Evolutionary conservation across 2,888 invertebrate species (phyloP).

Genomic region (Caenorhabditis virilis): DNA sequence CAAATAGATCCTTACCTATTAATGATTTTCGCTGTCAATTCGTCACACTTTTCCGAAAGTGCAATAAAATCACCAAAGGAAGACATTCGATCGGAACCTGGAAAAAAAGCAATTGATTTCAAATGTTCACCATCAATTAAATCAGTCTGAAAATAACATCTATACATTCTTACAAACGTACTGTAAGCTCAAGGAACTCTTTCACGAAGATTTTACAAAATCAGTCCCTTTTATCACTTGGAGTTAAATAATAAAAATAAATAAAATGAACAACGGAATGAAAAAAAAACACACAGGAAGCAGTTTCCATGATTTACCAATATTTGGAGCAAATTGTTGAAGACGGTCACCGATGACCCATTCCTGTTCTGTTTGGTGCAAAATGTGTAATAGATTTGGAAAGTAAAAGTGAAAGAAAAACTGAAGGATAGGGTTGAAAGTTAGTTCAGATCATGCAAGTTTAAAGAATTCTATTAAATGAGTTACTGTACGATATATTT

Average conservation of each 20-base stretch:
- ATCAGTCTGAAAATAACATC: no score
- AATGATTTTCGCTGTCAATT: slow-evolving; percentile 86
- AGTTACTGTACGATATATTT: no score
- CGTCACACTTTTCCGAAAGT: slow-evolving; percentile 88
- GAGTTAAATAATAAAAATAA: no score
- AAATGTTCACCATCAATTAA: no score
- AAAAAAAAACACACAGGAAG: background rate
- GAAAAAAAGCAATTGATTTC: slow-evolving; percentile 14
- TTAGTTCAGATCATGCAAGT: no score
- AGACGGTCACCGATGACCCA: slow-evolving; percentile 41
- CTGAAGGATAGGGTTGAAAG: no score
- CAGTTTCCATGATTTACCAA: slow-evolving; percentile 18
- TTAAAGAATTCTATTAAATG: no score
- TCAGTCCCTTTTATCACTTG: no score
- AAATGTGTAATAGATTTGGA: background rate
- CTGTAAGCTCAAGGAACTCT: no score
- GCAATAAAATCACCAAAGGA: slow-evolving; percentile 98
- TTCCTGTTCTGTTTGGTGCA: slow-evolving; percentile 24
- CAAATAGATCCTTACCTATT: slow-evolving; percentile 72
- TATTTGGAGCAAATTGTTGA: slow-evolving; percentile 22
- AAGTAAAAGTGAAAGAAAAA: no score
- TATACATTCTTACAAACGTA: no score
- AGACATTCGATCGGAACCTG: slow-evolving; percentile 93
- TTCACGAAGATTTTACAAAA: no score
- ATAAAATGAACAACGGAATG: background rate